Evolutionary conservation across 2,113 vertebrate genomes (phyloP), one percentile per base, ranked within the genome.

Genomic region (Onychostoma macrolepis): DNA sequence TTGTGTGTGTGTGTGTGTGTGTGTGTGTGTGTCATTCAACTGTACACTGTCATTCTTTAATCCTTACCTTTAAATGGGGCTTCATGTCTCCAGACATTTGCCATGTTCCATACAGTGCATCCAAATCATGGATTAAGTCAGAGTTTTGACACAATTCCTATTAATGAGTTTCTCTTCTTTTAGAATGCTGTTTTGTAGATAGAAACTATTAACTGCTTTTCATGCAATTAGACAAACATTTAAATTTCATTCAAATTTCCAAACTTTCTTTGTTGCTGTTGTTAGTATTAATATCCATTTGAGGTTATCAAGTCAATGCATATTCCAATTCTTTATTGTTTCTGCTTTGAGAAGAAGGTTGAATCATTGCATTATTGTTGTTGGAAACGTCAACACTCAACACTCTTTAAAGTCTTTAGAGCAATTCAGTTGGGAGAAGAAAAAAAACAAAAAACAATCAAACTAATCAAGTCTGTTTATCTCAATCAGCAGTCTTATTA

Each of bases 401-500:
- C 33, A 41, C 21, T n/a, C 33, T 28, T 72, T 86, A 80, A 80
- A n/a, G 38, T 63, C 26, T 80, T 71, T 26, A 71, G 36, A 43
- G n/a, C 85, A 80, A 56, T 86, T 80, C 78, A 36, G 50, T 71
- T 80, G 67, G 2, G 38, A 75, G 11, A 26, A 11, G 2, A 6
- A 3, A 74, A 1, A 21, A 4, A 15, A 36, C 33, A 12, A 9
- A 30, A 30, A 15, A 69, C 33, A 80, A 72, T 58, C 33, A 72
- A 71, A 8, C 33, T 56, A 56, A 58, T 45, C 26, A 71, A 38
- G 45, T 71, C 85, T 72, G 45, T 56, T 86, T 38, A 50, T 77
- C 84, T 50, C 10, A 79, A 78, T 67, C 76, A 36, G 79, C 58
- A 81, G 56, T 80, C 24, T 38, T 80, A 80, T 63, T 80, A 63